These are phyloP conservation scores for Crambe crambe DNA, from an alignment of 37 sponge, comb jelly and placozoan species.

Conservation along the genomic window DNA sequence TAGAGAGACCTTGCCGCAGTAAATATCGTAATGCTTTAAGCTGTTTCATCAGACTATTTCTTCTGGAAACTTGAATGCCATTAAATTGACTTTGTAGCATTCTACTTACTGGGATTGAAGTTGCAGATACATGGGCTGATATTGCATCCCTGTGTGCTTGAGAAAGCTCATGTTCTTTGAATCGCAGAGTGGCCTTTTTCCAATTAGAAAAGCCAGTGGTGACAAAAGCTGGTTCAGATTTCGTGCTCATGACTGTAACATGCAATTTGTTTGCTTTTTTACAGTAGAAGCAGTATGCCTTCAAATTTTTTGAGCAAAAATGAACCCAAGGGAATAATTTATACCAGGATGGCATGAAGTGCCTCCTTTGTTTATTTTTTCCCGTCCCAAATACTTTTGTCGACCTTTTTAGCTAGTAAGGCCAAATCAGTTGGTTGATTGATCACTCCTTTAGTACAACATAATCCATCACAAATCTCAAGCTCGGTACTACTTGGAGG, in stretches of 20 bases:
- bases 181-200: constrained; percentile 64
- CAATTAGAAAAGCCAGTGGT: constrained; percentile 41
- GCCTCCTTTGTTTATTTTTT: not conserved
- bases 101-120: not conserved
- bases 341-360: constrained; percentile 2
- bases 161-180: constrained; percentile 70
- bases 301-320: not conserved
- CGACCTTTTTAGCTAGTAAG: not conserved
- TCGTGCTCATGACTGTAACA: not conserved
- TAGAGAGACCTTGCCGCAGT: constrained; percentile 18
- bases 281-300: constrained; percentile 10
- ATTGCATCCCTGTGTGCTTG: constrained; percentile 64
- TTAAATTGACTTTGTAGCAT: not conserved
- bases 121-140: not conserved
- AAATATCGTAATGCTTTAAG: constrained; percentile 14
- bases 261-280: not conserved
- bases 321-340: constrained; percentile 7
- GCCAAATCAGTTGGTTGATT: not conserved
- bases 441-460: not conserved
- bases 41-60: constrained; percentile 26
- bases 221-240: constrained; percentile 23
- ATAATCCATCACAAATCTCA: not conserved
- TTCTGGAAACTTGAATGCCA: not conserved
- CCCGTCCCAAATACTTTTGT: not conserved
- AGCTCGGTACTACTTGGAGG: not conserved